Percentiles rank a stretch among this genome's conserved stretches.
These are phyloP conservation scores for Parazoanthus atlanticus DNA, from an alignment of 92 coral and sea anemone genomes.

Conservation along the genomic window DNA sequence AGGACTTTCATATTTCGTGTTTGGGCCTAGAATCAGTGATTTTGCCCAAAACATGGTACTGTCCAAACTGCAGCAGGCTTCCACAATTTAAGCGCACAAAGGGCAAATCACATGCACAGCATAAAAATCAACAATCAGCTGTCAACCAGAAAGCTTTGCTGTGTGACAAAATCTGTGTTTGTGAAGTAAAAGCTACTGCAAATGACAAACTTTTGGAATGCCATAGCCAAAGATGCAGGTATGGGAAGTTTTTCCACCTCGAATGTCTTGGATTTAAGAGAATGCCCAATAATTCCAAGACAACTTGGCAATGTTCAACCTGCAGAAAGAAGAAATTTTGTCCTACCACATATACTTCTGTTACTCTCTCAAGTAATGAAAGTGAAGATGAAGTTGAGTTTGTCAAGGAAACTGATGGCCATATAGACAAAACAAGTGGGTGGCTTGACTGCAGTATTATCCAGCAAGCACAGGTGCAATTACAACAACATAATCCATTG, in stretches of 20 bases:
- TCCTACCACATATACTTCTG: slow-evolving; percentile 56
- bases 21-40: slow-evolving; percentile 25
- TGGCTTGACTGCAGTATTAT: slow-evolving; percentile 64
- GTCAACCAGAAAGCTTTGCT: slow-evolving; percentile 3
- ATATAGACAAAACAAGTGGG: slow-evolving; percentile 45
- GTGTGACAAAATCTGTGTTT: slow-evolving; percentile 17
- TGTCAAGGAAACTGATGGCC: slow-evolving; percentile 18
- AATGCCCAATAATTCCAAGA: slow-evolving; percentile 59
- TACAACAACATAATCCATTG: slow-evolving; percentile 58
- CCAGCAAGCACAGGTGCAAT: slow-evolving; percentile 48
- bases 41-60: slow-evolving; percentile 39
- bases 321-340: slow-evolving; percentile 30
- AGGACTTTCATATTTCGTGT: slow-evolving; percentile 38
- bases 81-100: slow-evolving; percentile 49
- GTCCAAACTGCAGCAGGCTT: slow-evolving; percentile 57
- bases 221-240: slow-evolving; percentile 45
- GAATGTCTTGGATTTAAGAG: slow-evolving; percentile 43
- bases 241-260: slow-evolving; percentile 54
- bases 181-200: slow-evolving; percentile 42
- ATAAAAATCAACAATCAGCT: background rate
- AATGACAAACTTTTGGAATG: slow-evolving; percentile 54
- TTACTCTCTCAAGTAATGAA: slow-evolving; percentile 13
- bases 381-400: slow-evolving; percentile 45
- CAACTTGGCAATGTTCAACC: slow-evolving; percentile 59
- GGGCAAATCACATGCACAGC: background rate